Percentiles rank a stretch among this genome's conserved stretches.
Conservation (phyloP, 2,113 vertebrate genomes). For the Picathartes gymnocephalus region DNA sequence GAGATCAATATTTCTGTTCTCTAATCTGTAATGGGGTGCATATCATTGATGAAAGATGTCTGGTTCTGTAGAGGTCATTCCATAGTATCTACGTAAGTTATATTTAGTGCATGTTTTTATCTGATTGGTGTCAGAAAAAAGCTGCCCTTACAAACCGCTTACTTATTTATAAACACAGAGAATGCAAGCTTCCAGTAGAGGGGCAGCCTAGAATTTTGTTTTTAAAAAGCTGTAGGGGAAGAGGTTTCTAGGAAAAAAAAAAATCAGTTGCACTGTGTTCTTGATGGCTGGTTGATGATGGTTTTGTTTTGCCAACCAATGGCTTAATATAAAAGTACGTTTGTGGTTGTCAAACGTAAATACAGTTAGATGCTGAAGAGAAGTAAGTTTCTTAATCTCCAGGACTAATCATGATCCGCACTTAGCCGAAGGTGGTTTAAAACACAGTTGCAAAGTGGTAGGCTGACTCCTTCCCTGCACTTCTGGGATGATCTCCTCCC, state of each 20-base stretch:
- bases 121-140: constrained; percentile 6
- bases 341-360: neutral
- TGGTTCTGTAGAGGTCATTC: constrained; percentile 38
- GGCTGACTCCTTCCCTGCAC: neutral
- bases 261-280: neutral
- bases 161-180: constrained; percentile 26
- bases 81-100: constrained; percentile 16
- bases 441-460: neutral
- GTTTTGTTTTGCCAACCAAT: neutral
- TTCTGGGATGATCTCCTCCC: neutral
- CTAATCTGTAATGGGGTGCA: neutral
- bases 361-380: neutral
- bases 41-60: neutral
- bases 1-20: neutral
- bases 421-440: neutral
- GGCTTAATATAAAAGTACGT: neutral
- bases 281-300: neutral
- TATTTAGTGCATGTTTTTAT: constrained; percentile 40
- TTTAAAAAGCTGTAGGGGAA: neutral
- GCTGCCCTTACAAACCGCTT: neutral
- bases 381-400: neutral
- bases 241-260: neutral
- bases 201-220: neutral
- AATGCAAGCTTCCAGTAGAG: neutral
- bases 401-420: neutral